A percentile compares a stretch with the other conserved stretches of the same genome.
Conservation (phyloP, 2,797 vertebrate species). For the Poeciliopsis paucimaculata region DNA sequence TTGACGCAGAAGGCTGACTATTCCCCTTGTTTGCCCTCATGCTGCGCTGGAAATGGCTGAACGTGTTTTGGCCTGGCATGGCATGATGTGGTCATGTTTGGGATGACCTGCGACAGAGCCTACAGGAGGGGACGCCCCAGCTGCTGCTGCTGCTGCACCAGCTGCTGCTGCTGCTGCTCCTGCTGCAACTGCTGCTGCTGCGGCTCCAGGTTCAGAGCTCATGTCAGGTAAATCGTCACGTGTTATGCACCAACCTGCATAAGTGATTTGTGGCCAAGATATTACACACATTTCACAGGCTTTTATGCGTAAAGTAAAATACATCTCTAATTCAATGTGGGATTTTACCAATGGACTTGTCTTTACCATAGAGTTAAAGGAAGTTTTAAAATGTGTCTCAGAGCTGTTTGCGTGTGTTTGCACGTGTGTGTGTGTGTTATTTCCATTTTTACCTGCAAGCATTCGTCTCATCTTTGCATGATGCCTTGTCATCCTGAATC, state of each 20-base stretch:
- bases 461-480: constrained; percentile 21
- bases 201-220: constrained; percentile 89
- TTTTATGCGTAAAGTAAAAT: not conserved
- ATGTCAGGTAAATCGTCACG: constrained; percentile 87
- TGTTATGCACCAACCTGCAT: constrained; percentile 27
- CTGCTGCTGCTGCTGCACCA: constrained; percentile 79
- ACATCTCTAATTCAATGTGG: not conserved
- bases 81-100: constrained; percentile 81
- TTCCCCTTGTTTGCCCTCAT: constrained; percentile 81
- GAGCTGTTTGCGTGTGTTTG: not conserved
- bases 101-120: constrained; percentile 65
- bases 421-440: not conserved
- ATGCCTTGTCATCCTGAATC: not conserved
- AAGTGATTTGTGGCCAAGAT: not conserved
- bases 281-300: constrained; percentile 21
- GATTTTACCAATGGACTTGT: not conserved
- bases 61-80: constrained; percentile 58
- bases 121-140: constrained; percentile 84
- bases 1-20: constrained; percentile 73
- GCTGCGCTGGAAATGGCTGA: constrained; percentile 79
- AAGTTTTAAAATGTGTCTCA: not conserved
- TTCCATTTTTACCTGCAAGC: not conserved
- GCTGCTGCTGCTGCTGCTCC: not conserved
- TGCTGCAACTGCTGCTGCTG: constrained; percentile 74
- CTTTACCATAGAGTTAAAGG: not conserved